Evolutionary conservation across 2,888 invertebrate genomes (phyloP), one percentile per base, ranked within the genome.

Genomic region (Temnothorax ravouxi): DNA sequence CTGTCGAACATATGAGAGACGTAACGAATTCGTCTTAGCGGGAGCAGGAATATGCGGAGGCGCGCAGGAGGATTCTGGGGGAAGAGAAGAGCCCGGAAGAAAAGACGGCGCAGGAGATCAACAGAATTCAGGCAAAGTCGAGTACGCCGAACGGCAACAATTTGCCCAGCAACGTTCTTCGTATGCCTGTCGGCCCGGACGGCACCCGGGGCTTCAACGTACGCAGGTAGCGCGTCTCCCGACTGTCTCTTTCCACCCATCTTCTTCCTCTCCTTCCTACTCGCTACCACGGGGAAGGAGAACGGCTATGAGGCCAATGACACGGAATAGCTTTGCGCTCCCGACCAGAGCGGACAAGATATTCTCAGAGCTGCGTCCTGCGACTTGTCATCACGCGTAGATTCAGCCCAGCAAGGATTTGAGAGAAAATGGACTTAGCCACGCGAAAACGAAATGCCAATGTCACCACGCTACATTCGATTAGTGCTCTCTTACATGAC

Each of bases 11-110:
- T 0, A 15, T 38, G 38, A 64, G 1, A 29, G 2, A 38, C 3
- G n/a, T 56, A 44, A 64, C 21, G n/a, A 44, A 59, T 79, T 67
- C 0, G 84, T 74, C 69, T 11, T 94, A 99, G 96, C 96, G 99
- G 91, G 98, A 99, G 95, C 98, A 98, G 93, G 99, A 98, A 93
- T 99, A 99, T 94, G 98, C 98, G 18, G 97, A 98, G 94, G 99
- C 99, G 29, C 96, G 99, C 89, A 96, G 98, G 88, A 96, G 99
- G 93, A 99, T 99, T 95, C 95, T 99, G 91, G 99, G 99, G 21
- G 97, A 98, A 94, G 98, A 98, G 77, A 96, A 96, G 91, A 97
- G 97, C 94, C 97, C 97, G 0, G 97, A 98, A 93, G 97, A 97
- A 54, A 93, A 92, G 54, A 47, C 89, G 38, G 47, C 90, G 13